Base-by-base conservation (phyloP, 2,797 vertebrate species). In the Intellagama lesueurii region DNA sequence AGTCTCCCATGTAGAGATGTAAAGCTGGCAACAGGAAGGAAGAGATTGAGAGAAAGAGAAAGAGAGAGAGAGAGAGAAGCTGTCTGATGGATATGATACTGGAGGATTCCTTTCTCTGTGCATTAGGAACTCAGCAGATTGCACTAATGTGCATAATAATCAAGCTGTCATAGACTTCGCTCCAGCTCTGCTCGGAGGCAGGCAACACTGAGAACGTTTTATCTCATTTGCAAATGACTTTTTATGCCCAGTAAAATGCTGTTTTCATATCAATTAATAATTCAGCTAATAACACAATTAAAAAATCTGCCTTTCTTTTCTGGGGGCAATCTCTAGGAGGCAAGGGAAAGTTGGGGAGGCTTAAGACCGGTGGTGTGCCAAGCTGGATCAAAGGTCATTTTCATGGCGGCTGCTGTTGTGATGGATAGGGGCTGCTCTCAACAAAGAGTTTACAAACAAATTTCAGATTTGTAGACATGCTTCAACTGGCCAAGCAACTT, bases 261-360 rank as follows among this genome's bases (percentile, higher is more conserved):
- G 94, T 96, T 97, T 97, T 97, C 93, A 94, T 96, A 95, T 96
- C 95, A 97, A 95, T 97, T 97, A 97, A 96, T 96, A 97, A 96
- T 96, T 97, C 94, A 95, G 88, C 91, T 95, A 97, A 95, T 96
- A 96, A 96, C 93, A 92, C 88, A 96, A 95, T 96, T 97, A 96
- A 95, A 91, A 93, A 96, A 94, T 94, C 89, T 0, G 91, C 95
- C 92, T 92, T 96, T 95, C 0, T 78, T 94, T 95, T 19, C 26
- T 4, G 1, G 88, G 92, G 89, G 95, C 87, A 87, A 76, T 94
- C 95, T 92, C 72, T 90, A 94, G 89, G 94, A 93, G 90, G 87
- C 90, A 83, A 94, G 75, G 89, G 90, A 95, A 91, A 72, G 84
- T 86, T 17, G 73, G 68, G 60, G 84, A 92, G 24, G 30, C 90